Evolutionary conservation across 2,113 vertebrate species (phyloP).

Genomic region (Bambusicola thoracicus): DNA sequence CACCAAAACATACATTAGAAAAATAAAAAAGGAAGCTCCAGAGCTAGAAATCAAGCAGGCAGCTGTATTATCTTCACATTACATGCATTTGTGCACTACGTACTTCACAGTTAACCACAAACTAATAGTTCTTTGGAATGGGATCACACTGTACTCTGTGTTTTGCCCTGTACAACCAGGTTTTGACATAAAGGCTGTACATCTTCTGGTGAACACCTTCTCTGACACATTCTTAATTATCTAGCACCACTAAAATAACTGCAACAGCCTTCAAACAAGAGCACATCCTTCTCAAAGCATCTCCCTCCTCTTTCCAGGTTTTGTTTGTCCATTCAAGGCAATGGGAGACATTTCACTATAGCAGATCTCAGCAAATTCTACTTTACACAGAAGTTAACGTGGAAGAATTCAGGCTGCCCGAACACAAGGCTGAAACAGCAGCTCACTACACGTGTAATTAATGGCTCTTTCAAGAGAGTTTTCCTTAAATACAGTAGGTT

Average conservation of each 20-base stretch:
- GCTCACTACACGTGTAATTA: neutral
- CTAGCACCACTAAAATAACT: neutral
- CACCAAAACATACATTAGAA: neutral
- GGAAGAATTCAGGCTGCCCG: neutral
- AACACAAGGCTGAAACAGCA: neutral
- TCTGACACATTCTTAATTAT: neutral
- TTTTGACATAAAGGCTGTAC: neutral
- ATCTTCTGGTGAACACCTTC: neutral
- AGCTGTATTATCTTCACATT: neutral
- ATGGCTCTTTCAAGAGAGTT: neutral
- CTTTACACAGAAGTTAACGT: neutral
- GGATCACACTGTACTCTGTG: neutral
- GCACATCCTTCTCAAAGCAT: neutral
- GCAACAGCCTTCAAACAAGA: neutral
- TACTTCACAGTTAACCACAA: neutral
- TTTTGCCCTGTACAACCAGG: neutral
- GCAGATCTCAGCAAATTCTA: neutral
- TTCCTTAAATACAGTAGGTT: neutral
- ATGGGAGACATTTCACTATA: neutral
- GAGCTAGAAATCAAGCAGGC: neutral
- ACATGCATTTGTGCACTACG: neutral
- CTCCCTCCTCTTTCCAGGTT: neutral
- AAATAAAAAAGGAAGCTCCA: neutral
- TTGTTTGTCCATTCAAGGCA: neutral
- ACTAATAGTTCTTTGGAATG: neutral